phyloP scores from a whole-genome alignment of 2,113 vertebrate genomes.

The Pseudopodoces humilis region DNA sequence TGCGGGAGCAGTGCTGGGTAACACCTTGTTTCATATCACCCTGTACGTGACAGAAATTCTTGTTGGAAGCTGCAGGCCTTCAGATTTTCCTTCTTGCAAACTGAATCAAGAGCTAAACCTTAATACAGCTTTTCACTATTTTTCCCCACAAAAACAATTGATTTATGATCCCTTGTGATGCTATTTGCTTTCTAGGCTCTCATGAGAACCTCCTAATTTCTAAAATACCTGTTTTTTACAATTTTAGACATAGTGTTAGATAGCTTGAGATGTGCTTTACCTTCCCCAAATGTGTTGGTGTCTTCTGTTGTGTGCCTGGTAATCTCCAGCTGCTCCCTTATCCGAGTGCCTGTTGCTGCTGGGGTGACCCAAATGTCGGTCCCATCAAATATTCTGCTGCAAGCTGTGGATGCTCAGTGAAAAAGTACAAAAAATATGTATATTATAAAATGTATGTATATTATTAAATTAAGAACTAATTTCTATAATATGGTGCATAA shows the following conservation, averaged over 20 bases:
- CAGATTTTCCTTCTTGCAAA: neutral
- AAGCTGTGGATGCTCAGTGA: neutral
- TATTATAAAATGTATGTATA: neutral
- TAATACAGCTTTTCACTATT: neutral
- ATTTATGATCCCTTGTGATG: neutral
- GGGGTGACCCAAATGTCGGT: neutral
- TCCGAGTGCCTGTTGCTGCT: rapidly evolving
- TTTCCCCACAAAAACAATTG: neutral
- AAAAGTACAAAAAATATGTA: neutral
- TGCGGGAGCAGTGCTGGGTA: neutral
- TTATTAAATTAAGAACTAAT: neutral
- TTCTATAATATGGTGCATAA: neutral
- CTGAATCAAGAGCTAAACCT: neutral
- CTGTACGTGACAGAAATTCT: neutral
- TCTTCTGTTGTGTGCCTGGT: neutral
- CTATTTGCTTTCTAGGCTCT: neutral
- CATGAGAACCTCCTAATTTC: neutral
- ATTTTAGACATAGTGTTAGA: neutral
- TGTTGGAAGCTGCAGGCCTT: neutral
- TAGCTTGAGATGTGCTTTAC: neutral
- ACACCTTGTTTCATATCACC: neutral
- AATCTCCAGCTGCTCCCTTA: neutral
- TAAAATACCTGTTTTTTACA: neutral
- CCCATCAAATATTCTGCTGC: neutral
- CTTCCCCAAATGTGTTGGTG: neutral